Evolutionary conservation across 2,888 invertebrate species (phyloP), one percentile per base, ranked within the genome.

Genomic region (Tolmerus cingulatus): DNA sequence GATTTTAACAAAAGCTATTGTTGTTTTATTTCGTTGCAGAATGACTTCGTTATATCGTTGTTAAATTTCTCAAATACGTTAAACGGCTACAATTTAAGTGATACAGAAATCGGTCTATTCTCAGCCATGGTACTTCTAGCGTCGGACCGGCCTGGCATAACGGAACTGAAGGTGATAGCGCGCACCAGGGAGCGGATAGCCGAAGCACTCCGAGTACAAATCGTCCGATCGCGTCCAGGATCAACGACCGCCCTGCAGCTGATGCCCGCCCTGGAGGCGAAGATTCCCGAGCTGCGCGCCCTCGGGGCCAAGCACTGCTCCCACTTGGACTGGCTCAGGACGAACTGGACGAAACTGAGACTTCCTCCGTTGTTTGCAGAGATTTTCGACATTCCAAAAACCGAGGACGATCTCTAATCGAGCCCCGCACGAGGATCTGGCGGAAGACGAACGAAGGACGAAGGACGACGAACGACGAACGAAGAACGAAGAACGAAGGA

Each of bases 351-450:
- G 88, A 95, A 95, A 90, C 94, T 97, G 88, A 94, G 96, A 89
- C 94, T 98, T 90, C 98, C 98, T 78, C 98, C 98, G 3, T 95
- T 99, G 87, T 99, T 98, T 93, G 96, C 98, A 51, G 99, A 99
- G 93, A 98, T 98, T 90, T 99, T 98, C 93, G 98, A 99, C 95
- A 98, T 99, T 93, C 97, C 98, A 89, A 97, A 96, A 92, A 94
- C 95, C 90, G 96, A 96, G 91, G 96, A 96, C 91, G 96, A 96
- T 89, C 90, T 91, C 89, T 92, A 91, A 90, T 89, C 82, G 74
- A 86, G 87, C 77, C 51, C 82, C 57, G 55, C 51, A 82, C 57
- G 37, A 82, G 43, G 43, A 82, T 55, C 55, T 55, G 30, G 1
- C 55, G 4, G 43, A 46, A 82, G 30, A 57, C 27, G n/a, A 23